Base-by-base conservation (phyloP, 2,888 invertebrate species). In the Chrysodeixis includens region DNA sequence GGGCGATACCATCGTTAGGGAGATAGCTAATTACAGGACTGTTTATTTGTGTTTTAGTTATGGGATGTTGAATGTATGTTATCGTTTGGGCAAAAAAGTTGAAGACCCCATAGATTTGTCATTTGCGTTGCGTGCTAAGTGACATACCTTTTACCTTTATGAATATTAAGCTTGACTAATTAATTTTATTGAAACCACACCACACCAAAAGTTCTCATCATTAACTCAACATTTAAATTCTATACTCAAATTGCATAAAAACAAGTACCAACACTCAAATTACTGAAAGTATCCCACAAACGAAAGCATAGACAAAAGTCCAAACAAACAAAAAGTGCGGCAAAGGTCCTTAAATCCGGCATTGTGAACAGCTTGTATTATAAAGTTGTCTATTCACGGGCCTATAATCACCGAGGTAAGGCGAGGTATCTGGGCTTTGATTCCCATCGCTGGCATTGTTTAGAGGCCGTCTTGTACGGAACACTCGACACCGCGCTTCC, bases 401-500 rank as follows among this genome's bases (percentile, higher is more conserved):
- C 76, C 74, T 77, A 79, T 85, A 83, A 85, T 87, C 86, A 84
- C 84, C 79, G 81, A 49, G 18, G 18, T 49, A 74, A 86, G 83
- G 83, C 79, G 81, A 49, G 18, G 18, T 49, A 74, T 76, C 74
- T 71, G 71, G 77, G 79, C 78, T 71, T 73, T 81, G 65, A 65
- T 73, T 74, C 75, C 63, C 62, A 71, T 66, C 68, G 76, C 78
- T 78, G 79, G 76, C 69, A 66, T 80, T 79, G 73, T 76, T 63
- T 58, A 52, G n/a, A n/a, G 68, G 16, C 26, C 18, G 46, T 63
- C 85, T 84, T n/a, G n/a, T n/a, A n/a, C 81, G 8, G 56, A 82
- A 84, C 88, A 95, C 91, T 92, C 90, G 94, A 95, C 93, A 95
- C 93, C 94, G 90, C 89, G 88, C 85, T 94, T 95, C 95, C 95